These are phyloP conservation scores for Glareola pratincola DNA, from an alignment of 2,113 vertebrate species.

Conservation along the genomic window DNA sequence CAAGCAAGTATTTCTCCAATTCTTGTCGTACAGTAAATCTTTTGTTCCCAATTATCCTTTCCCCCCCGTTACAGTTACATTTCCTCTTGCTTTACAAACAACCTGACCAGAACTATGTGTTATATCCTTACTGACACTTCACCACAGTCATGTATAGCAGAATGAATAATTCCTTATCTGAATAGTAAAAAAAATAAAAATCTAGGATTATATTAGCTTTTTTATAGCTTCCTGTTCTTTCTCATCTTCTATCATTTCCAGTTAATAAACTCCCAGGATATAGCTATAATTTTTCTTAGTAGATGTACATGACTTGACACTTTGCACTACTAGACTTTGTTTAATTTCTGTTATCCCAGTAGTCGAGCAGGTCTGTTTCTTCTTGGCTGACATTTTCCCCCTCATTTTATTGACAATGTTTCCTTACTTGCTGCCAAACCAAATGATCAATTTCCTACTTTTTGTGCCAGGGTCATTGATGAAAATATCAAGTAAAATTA, in stretches of 20 bases:
- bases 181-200: background rate
- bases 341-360: background rate
- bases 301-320: background rate
- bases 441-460: background rate
- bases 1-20: background rate
- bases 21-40: background rate
- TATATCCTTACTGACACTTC: background rate
- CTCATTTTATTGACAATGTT: background rate
- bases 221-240: slow-evolving; percentile 16
- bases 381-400: background rate
- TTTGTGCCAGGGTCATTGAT: background rate
- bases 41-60: background rate
- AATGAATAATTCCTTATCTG: background rate
- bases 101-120: background rate
- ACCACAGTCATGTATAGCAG: background rate
- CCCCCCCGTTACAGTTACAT: background rate
- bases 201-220: background rate
- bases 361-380: background rate
- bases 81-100: background rate
- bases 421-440: background rate
- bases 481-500: slow-evolving; percentile 16
- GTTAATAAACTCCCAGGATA: background rate
- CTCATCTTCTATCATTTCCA: background rate
- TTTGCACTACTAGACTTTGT: background rate
- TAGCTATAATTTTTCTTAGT: background rate